Evolutionary conservation across 2,797 vertebrate genomes (phyloP).

Genomic region (Artibeus jamaicensis): DNA sequence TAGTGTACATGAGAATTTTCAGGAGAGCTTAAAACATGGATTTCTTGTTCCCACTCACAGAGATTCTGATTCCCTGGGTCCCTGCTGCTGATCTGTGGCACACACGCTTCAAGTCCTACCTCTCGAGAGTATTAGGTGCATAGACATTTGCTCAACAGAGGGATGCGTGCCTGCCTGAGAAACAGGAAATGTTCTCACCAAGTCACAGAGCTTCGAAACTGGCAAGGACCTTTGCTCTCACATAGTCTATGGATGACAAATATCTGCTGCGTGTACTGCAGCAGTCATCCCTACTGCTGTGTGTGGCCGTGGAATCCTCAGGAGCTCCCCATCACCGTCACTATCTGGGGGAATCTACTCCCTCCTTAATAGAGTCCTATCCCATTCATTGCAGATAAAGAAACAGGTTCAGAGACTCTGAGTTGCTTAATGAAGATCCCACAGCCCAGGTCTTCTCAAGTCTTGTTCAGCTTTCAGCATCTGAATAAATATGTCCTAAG

Average conservation of each 20-base stretch:
- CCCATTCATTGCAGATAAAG: not conserved
- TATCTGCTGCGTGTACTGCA: not conserved
- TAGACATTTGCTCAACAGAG: not conserved
- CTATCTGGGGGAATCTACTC: not conserved
- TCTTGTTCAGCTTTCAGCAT: slow-evolving; percentile 8
- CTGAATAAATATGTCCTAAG: slow-evolving; percentile 30
- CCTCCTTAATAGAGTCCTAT: not conserved
- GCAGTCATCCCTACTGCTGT: not conserved
- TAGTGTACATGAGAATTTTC: not conserved
- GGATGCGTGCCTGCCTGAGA: not conserved
- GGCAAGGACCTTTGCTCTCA: not conserved
- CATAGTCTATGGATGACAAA: not conserved
- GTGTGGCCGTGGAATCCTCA: not conserved
- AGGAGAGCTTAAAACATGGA: not conserved
- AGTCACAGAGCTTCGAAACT: not conserved
- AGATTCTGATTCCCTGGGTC: not conserved
- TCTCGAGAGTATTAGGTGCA: not conserved
- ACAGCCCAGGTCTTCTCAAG: not conserved
- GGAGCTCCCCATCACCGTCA: not conserved
- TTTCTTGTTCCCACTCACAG: not conserved
- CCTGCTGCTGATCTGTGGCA: not conserved
- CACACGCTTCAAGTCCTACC: not conserved
- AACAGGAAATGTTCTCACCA: not conserved
- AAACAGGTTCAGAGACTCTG: not conserved
- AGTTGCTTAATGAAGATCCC: not conserved